Evolutionary conservation across 2,113 vertebrate species (phyloP).

Genomic region (Hemibagrus wyckioides): DNA sequence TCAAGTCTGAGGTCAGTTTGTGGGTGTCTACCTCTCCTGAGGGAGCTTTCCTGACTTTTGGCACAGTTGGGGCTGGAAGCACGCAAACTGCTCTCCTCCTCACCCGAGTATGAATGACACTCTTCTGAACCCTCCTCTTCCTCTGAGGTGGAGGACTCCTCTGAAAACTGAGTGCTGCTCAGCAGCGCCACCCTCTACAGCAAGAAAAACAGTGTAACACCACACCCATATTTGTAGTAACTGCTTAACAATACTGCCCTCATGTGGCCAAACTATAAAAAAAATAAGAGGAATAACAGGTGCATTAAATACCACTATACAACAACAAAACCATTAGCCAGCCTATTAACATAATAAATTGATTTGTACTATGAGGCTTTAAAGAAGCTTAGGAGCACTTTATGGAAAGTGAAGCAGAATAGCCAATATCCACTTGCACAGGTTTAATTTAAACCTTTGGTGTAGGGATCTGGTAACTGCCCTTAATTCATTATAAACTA

Average conservation of each 20-base stretch:
- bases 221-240: not conserved
- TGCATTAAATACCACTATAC: not conserved
- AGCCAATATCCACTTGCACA: not conserved
- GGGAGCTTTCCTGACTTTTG: slow-evolving; percentile 82
- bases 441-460: not conserved
- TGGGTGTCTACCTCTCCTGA: slow-evolving; percentile 84
- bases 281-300: not conserved
- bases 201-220: slow-evolving; percentile 15
- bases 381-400: not conserved
- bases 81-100: slow-evolving; percentile 86
- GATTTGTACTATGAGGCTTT: not conserved
- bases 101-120: slow-evolving; percentile 81
- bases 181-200: slow-evolving; percentile 90
- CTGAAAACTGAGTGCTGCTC: slow-evolving; percentile 85
- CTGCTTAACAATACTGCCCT: not conserved
- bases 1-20: not conserved
- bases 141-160: slow-evolving; percentile 89
- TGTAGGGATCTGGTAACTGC: not conserved
- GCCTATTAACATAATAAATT: not conserved
- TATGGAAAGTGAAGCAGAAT: not conserved
- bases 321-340: not conserved
- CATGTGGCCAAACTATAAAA: not conserved
- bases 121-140: slow-evolving; percentile 84
- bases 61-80: slow-evolving; percentile 77
- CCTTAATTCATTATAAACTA: not conserved